Evolutionary conservation across 2,888 invertebrate species (phyloP).

Genomic region (Nezara viridula): DNA sequence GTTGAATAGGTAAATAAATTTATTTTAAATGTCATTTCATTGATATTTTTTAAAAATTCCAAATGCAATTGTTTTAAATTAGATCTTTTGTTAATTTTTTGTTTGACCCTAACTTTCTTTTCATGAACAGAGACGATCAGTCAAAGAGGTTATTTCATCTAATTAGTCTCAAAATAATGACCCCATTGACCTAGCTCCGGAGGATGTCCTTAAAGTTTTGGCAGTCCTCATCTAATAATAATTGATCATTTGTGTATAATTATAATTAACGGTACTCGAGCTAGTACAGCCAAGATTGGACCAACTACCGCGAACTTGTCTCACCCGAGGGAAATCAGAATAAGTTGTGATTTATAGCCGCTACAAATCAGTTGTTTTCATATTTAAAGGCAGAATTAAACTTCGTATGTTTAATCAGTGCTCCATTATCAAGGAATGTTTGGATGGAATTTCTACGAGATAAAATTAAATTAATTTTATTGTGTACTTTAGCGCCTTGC

Average conservation of each 20-base stretch:
- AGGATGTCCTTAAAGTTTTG: not conserved
- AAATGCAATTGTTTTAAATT: too few relatives aligned
- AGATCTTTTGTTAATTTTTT: too few relatives aligned
- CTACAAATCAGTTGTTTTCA: not conserved
- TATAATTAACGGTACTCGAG: not conserved
- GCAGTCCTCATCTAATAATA: not conserved
- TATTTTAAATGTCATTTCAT: too few relatives aligned
- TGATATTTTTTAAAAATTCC: too few relatives aligned
- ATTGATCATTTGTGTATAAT: not conserved
- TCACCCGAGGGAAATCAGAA: not conserved
- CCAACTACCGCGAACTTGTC: not conserved
- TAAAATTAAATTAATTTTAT: conserved; percentile 23
- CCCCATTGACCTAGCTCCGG: not conserved
- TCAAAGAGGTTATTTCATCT: not conserved
- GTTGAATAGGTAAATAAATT: too few relatives aligned
- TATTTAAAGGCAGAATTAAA: not conserved
- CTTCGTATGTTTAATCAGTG: not conserved
- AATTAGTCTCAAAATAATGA: not conserved
- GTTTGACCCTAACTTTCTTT: not conserved
- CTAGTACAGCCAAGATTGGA: not conserved
- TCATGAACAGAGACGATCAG: not conserved
- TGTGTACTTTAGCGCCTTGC: not conserved
- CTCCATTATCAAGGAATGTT: not conserved
- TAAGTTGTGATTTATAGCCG: not conserved
- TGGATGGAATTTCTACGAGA: not conserved